Base-by-base conservation (phyloP, 2,888 invertebrate species). In the Pantelozetes paolii region DNA sequence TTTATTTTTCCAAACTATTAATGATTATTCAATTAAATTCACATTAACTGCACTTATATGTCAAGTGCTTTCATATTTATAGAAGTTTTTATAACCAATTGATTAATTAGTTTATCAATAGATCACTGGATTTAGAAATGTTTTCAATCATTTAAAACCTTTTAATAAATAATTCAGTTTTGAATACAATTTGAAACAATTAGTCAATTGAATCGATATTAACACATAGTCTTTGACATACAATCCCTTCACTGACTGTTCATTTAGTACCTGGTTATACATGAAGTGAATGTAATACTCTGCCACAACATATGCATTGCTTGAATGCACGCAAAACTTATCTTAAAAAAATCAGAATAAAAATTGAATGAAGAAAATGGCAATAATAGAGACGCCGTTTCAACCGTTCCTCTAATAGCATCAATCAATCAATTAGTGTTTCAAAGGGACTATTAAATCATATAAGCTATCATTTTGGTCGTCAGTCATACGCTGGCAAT, bases 1-100 rank as follows among this genome's bases (percentile, higher is more conserved):
- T 36, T 36, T 9, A 36, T 36, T 36, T n/a, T n/a, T 36, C 5
- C 36, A 36, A 36, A 36, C 26, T 48, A 48, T 48, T 48, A 57
- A 57, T 57, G 57, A 57, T 57, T 57, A 57, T 57, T 57, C 20
- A 59, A 59, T 59, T 59, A 59, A 59, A 59, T 13, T 59, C 59
- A 28, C 30, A 59, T 59, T 59, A 59, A 59, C 2, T 57, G 23
- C 5, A 48, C 42, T 57, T 3, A 20, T 28, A 23, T 26, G 26
- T 5, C 13, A 5, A 2, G 23, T 57, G 6, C 11, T 57, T 23
- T 57, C 20, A 57, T n/a, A n/a, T n/a, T n/a, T n/a, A n/a, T n/a
- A n/a, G n/a, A n/a, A n/a, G n/a, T n/a, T n/a, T n/a, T n/a, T n/a
- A n/a, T n/a, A n/a, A n/a, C n/a, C n/a, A n/a, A n/a, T n/a, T n/a